Base-by-base conservation (phyloP, 2,113 vertebrate genomes). In the Calidris pygmaea region DNA sequence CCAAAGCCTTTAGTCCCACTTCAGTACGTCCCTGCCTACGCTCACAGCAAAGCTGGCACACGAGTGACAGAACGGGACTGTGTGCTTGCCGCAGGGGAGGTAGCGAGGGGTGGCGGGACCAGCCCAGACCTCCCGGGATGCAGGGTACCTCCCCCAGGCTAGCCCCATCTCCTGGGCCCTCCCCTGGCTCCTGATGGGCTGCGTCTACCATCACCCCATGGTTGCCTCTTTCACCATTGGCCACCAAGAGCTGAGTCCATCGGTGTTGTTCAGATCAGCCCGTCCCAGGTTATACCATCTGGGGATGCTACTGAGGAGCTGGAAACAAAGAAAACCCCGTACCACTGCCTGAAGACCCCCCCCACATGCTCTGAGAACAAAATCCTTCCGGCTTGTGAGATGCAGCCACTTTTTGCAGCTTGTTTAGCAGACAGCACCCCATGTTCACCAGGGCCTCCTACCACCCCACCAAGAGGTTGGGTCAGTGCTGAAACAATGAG, bases 121-220 rank as follows among this genome's bases (percentile, higher is more conserved):
- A 81, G 62, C 75, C 50, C 63, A 29, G 55, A 34, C 29, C 59
- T 66, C 27, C 45, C 0, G 1, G 34, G 23, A 58, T 53, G 72
- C 63, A 74, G 37, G 23, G 52, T 65, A 87, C 77, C 93, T 94
- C 87, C 89, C 77, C 43, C 56, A 26, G 52, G 50, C 78, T 70
- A 76, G 48, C 52, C 73, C 50, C 62, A 74, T 87, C 92, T 94
- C 76, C 66, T 68, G 82, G 56, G 82, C 92, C 94, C 94, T 96
- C 93, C 97, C 95, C 93, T 96, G 84, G 55, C 85, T 96, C 65
- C 94, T 96, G 93, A 91, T 89, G 93, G 94, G 92, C 93, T 96
- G 84, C 76, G 65, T 80, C 90, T 96, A 60, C 65, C 32, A 5
- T 97, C 96, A 97, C 93, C 93, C 91, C 95, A 97, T 8, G 2